Percentiles rank a stretch among this genome's conserved stretches.
Evolutionary conservation across 2,888 invertebrate species (phyloP).

Genomic region (Cylloceria caligata): DNA sequence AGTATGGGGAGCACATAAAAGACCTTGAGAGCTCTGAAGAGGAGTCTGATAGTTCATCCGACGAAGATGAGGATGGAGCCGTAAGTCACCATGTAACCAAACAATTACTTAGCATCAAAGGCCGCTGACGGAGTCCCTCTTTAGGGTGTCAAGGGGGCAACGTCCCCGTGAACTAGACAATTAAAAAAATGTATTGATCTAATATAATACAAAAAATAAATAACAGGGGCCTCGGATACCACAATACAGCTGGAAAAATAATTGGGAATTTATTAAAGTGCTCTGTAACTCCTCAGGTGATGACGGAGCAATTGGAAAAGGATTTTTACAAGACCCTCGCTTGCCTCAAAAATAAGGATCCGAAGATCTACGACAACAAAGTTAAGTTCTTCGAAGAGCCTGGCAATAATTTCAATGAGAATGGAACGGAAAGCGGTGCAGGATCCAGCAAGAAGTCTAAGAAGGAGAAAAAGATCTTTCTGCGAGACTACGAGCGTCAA

Average conservation of each 20-base stretch:
- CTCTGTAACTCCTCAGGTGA: constrained; percentile 82
- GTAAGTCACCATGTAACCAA: constrained; percentile 71
- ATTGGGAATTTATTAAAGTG: constrained; percentile 1
- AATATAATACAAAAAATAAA: too few relatives aligned
- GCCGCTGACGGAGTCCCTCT: too few relatives aligned
- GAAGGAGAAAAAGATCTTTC: constrained; percentile 87
- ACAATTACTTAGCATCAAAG: constrained; percentile 5
- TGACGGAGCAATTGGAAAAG: constrained; percentile 90
- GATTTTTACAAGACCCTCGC: constrained; percentile 95
- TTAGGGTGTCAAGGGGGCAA: too few relatives aligned
- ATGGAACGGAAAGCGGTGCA: constrained; percentile 34
- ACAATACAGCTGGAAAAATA: too few relatives aligned
- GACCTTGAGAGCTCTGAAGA: constrained; percentile 84
- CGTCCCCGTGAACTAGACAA: too few relatives aligned
- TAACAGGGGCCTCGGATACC: too few relatives aligned
- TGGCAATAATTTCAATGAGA: constrained; percentile 52
- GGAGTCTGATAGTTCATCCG: constrained; percentile 84
- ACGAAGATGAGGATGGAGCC: constrained; percentile 89
- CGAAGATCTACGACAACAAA: constrained; percentile 93
- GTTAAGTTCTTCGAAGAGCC: constrained; percentile 88
- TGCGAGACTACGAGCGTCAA: constrained; percentile 93
- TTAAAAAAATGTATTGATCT: too few relatives aligned
- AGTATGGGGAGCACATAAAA: constrained; percentile 88
- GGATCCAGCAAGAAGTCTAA: constrained; percentile 80
- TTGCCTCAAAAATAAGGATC: constrained; percentile 94